Evolutionary conservation across 2,797 vertebrate genomes (phyloP).

Genomic region (Odontamblyopus lacepedii): DNA sequence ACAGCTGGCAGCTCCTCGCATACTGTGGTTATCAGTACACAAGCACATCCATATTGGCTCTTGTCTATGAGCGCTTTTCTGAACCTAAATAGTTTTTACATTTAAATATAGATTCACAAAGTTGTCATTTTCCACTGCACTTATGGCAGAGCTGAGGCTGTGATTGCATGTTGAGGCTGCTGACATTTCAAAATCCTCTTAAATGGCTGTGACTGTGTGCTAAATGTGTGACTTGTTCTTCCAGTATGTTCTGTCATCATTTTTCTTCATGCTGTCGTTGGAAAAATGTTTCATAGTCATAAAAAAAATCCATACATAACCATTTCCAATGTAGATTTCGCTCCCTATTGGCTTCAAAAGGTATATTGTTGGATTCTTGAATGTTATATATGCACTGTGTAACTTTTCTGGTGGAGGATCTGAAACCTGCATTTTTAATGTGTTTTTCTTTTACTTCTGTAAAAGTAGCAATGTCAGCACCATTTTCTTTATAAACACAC

Average conservation of each 20-base stretch:
- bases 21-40: background rate
- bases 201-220: background rate
- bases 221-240: background rate
- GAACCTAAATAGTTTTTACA: background rate
- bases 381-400: too few relatives aligned
- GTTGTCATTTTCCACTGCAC: constrained; percentile 12
- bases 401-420: too few relatives aligned
- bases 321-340: background rate
- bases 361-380: too few relatives aligned
- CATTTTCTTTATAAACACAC: background rate
- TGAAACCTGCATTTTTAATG: background rate
- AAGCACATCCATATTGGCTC: background rate
- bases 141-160: background rate
- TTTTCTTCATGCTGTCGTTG: constrained; percentile 11
- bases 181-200: background rate
- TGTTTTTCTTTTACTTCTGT: background rate
- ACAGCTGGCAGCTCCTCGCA: constrained; percentile 56
- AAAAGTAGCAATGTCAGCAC: background rate
- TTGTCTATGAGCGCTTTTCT: background rate
- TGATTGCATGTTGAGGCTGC: background rate
- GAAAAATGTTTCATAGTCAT: constrained; percentile 5
- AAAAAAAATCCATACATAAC: background rate
- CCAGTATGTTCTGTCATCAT: background rate
- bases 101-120: constrained; percentile 3
- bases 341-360: too few relatives aligned